Evolutionary conservation across 2,113 vertebrate species (phyloP).

Genomic region (Progne subis): DNA sequence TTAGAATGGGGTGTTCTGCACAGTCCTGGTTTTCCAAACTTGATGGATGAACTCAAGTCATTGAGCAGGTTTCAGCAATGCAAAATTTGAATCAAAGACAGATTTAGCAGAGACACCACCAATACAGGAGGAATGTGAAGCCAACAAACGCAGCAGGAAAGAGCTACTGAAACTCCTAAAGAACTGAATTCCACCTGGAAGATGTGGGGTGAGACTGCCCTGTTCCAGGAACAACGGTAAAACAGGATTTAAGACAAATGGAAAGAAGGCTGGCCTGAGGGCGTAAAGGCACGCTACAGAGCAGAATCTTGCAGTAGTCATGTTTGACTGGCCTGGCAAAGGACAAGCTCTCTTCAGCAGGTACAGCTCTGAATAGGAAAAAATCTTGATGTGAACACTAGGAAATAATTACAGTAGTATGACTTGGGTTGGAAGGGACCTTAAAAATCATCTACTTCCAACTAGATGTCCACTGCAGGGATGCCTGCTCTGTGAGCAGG

Average conservation of each 20-base stretch:
- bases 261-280: neutral
- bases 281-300: neutral
- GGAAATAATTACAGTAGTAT: neutral
- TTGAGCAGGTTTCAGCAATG: neutral
- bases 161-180: neutral
- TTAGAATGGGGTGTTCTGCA: neutral
- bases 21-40: neutral
- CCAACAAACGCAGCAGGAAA: neutral
- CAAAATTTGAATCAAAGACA: neutral
- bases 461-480: neutral
- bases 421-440: neutral
- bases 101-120: neutral
- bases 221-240: neutral
- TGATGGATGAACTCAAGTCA: neutral
- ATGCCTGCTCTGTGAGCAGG: accelerated
- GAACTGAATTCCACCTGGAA: neutral
- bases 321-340: neutral
- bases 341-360: neutral
- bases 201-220: neutral
- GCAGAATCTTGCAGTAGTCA: neutral
- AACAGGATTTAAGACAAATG: neutral
- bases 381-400: neutral
- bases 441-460: neutral
- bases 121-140: neutral
- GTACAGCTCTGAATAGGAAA: neutral